Conservation (phyloP, 1,140 invertebrate genomes). For the Ceratina australensis region DNA sequence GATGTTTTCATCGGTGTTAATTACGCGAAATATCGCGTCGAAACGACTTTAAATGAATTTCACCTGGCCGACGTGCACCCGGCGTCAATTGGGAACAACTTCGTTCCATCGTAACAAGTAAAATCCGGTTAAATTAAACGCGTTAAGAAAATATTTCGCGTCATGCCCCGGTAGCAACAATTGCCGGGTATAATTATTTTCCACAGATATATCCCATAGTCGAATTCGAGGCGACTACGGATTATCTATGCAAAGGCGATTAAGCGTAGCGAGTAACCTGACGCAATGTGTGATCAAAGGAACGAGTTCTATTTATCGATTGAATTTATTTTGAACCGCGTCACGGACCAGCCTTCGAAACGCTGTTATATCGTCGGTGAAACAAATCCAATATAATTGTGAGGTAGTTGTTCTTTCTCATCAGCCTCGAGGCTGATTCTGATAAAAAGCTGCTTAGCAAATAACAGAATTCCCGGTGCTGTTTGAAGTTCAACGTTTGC, state of each 20-base stretch:
- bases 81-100: neutral
- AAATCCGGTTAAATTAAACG: neutral
- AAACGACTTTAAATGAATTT: neutral
- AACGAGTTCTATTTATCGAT: conserved; percentile 28
- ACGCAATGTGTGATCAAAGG: neutral
- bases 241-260: conserved; percentile 27
- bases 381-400: conserved; percentile 5
- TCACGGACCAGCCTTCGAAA: neutral
- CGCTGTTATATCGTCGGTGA: neutral
- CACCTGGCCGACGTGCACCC: neutral
- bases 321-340: neutral
- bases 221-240: neutral
- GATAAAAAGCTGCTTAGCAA: neutral
- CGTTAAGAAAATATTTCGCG: neutral
- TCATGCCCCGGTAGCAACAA: too few species aligned
- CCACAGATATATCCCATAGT: neutral
- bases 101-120: neutral
- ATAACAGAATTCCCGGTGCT: neutral
- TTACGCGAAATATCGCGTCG: neutral
- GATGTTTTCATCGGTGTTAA: neutral
- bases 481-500: neutral
- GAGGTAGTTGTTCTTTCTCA: neutral
- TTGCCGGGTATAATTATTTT: neutral
- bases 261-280: conserved; percentile 2
- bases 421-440: neutral